Conservation (phyloP, 2,113 vertebrate species). For the Larimichthys crocea region DNA sequence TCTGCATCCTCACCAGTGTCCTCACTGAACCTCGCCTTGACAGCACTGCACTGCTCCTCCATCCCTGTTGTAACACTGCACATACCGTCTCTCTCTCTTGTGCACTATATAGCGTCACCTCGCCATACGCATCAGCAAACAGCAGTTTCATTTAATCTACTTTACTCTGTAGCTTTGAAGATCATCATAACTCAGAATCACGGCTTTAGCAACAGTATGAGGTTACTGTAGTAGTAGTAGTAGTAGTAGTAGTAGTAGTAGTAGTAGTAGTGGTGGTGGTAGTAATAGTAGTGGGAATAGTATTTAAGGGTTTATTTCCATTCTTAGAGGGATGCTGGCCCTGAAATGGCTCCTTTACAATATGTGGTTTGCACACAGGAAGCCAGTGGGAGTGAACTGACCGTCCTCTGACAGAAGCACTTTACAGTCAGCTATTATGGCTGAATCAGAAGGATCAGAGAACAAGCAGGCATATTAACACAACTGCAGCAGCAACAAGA, state of each 20-base stretch:
- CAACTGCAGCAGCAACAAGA: constrained; percentile 34
- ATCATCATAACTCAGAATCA: background rate
- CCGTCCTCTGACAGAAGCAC: constrained; percentile 40
- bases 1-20: constrained; percentile 36
- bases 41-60: constrained; percentile 36
- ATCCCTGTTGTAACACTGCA: constrained; percentile 21
- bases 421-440: constrained; percentile 34
- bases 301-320: constrained; percentile 8
- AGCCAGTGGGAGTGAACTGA: constrained; percentile 31
- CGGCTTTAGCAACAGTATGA: background rate
- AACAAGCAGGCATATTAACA: constrained; percentile 34
- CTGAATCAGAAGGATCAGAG: constrained; percentile 39
- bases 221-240: background rate
- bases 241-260: background rate
- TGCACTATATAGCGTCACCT: background rate
- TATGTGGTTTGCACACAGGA: constrained; percentile 40
- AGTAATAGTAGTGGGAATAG: background rate
- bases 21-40: constrained; percentile 46
- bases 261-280: background rate
- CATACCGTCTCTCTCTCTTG: background rate
- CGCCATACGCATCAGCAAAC: constrained; percentile 3
- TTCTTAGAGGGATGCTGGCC: background rate
- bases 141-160: background rate
- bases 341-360: constrained; percentile 33
- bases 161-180: background rate